Evolutionary conservation across 2,113 vertebrate species (phyloP).

Genomic region (Pedionomus torquatus): DNA sequence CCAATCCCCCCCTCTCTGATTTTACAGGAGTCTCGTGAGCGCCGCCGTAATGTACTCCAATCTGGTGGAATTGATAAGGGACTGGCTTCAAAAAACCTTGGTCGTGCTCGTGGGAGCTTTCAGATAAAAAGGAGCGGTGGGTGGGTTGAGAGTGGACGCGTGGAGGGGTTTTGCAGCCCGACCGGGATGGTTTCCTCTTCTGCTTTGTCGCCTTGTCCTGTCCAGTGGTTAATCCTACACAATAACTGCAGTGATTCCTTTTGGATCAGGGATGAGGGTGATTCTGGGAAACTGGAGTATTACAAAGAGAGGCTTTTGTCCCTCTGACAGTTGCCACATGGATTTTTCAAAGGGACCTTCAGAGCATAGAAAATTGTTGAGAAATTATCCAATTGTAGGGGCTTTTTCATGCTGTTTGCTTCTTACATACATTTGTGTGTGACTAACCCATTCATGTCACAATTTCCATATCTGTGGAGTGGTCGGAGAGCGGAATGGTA

Average conservation of each 20-base stretch:
- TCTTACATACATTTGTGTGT: neutral
- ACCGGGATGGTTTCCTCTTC: neutral
- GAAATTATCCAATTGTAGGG: conserved; percentile 16
- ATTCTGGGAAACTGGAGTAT: neutral
- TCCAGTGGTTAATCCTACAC: neutral
- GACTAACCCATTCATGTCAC: neutral
- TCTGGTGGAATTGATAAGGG: neutral
- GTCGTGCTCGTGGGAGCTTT: neutral
- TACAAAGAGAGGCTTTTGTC: conserved; percentile 33
- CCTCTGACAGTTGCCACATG: conserved; percentile 16
- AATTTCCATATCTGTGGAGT: neutral
- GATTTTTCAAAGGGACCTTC: conserved; percentile 36
- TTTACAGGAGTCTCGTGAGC: neutral
- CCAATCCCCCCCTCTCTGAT: neutral
- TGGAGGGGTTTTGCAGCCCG: neutral
- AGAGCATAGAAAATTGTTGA: conserved; percentile 32
- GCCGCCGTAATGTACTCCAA: neutral
- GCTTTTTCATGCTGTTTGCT: neutral
- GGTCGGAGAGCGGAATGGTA: too few relatives aligned
- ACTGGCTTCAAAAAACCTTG: neutral
- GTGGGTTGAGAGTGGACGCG: neutral
- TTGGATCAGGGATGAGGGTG: neutral
- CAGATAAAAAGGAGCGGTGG: neutral
- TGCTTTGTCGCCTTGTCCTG: neutral
- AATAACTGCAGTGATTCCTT: neutral